Conservation (phyloP, 2,113 vertebrate species). For the Trachemys scripta region DNA sequence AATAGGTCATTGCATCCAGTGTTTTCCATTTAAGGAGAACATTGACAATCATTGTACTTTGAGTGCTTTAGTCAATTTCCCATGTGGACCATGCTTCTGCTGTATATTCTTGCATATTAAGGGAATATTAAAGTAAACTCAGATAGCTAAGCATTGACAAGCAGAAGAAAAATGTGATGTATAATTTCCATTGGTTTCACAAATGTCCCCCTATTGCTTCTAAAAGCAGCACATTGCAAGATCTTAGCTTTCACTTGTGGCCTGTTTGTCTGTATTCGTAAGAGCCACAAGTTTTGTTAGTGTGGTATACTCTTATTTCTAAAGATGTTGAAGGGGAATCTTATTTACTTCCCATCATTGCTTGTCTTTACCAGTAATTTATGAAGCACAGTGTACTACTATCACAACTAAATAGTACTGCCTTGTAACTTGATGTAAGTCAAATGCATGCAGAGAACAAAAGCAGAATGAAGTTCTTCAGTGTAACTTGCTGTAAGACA, state of each 20-base stretch:
- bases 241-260: slow-evolving; percentile 40
- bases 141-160: slow-evolving; percentile 43
- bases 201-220: slow-evolving; percentile 33
- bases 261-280: slow-evolving; percentile 23
- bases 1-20: slow-evolving; percentile 30
- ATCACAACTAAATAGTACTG: slow-evolving; percentile 28
- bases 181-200: slow-evolving; percentile 33
- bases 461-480: slow-evolving; percentile 16
- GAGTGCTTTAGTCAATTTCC: slow-evolving; percentile 64
- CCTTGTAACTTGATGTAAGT: slow-evolving; percentile 28
- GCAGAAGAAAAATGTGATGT: slow-evolving; percentile 14
- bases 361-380: slow-evolving; percentile 14
- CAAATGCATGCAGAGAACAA: slow-evolving; percentile 47
- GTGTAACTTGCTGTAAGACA: not conserved
- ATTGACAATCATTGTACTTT: slow-evolving; percentile 55
- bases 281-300: slow-evolving; percentile 2
- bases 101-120: slow-evolving; percentile 60
- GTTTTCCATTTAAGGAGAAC: slow-evolving; percentile 49
- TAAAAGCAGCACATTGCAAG: slow-evolving; percentile 29
- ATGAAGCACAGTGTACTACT: not conserved
- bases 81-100: slow-evolving; percentile 33
- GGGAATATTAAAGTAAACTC: slow-evolving; percentile 56
- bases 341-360: not conserved
- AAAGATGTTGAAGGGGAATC: slow-evolving; percentile 8
- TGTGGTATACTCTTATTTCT: slow-evolving; percentile 20